Evolutionary conservation across 2,888 invertebrate species (phyloP), one percentile per base, ranked within the genome.

Genomic region (Zaprionus bogoriensis): DNA sequence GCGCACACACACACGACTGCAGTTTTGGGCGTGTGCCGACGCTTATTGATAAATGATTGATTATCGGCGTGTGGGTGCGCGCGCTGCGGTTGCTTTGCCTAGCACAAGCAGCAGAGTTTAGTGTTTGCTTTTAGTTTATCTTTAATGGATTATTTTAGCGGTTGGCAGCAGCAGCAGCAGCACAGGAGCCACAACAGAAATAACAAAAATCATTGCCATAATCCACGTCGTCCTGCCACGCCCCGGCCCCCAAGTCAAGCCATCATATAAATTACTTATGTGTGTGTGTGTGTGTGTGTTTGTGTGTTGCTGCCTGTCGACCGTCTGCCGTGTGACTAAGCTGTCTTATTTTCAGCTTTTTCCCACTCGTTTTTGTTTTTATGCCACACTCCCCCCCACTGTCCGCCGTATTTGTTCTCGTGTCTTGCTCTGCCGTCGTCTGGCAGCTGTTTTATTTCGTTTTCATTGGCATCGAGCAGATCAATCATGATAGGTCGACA

Each of bases 81-180:
- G 77, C 69, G 73, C 61, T 78, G 84, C 68, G 84, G 84, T 78
- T 65, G 62, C 71, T 67, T 73, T 63, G 61, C 77, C 65, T 80
- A 75, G 80, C 80, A 68, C 80, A 61, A 70, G 80, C 80, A 68
- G 77, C 59, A 70, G 83, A 80, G 77, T 81, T 77, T 80, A 80
- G 75, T 81, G 80, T 81, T 83, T 83, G 80, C 81, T 73, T 83
- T 81, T 75, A 83, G 80, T 81, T 81, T 83, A 81, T 83, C 80
- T 81, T 81, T 81, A 81, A 81, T 81, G 80, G 80, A 81, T 81
- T 81, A 81, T 83, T 80, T 81, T 83, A 83, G 80, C 75, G 83
- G 80, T 80, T 71, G 77, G 50, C 63, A 63, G 67, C 69, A 67
- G 59, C 58, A 59, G 30, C 46, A 59, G 30, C 59, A 45, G 17